A percentile compares a stretch with the other conserved stretches of the same genome.
These are phyloP conservation scores for Urocolius indicus DNA, from an alignment of 2,113 vertebrate genomes.

Conservation along the genomic window DNA sequence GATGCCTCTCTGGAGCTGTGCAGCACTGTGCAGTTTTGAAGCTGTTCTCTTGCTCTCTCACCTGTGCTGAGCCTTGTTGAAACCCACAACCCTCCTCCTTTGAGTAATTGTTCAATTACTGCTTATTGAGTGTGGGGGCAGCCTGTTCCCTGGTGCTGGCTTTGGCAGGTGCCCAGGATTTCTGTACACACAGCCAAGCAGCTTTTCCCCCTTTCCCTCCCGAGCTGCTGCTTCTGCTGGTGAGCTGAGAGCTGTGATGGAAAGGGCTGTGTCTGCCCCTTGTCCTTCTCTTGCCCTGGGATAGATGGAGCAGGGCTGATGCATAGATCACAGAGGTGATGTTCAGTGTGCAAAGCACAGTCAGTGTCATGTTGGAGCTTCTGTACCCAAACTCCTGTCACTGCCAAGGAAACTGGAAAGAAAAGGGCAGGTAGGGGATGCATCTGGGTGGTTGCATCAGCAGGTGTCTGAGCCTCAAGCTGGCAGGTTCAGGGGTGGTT, in stretches of 20 bases:
- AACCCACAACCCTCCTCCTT: not conserved
- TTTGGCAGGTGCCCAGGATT: slow-evolving; percentile 25
- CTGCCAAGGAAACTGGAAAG: rapidly evolving
- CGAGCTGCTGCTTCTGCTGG: rapidly evolving
- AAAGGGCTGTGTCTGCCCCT: not conserved
- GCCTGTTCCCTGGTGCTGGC: not conserved
- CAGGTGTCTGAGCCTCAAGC: not conserved
- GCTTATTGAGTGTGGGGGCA: slow-evolving; percentile 9
- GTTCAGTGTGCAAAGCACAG: rapidly evolving
- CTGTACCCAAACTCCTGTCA: rapidly evolving
- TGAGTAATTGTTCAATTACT: slow-evolving; percentile 29
- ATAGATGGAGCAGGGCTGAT: rapidly evolving
- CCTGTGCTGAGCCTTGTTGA: not conserved
- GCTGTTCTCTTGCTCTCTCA: not conserved
- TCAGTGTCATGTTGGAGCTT: rapidly evolving
- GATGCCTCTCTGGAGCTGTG: rapidly evolving
- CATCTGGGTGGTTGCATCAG: not conserved
- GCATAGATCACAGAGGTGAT: rapidly evolving
- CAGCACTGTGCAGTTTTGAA: rapidly evolving
- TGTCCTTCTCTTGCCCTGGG: rapidly evolving
- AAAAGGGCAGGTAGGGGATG: not conserved
- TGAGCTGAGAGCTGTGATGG: not conserved
- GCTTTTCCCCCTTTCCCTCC: not conserved
- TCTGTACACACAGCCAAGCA: not conserved
- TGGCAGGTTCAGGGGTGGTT: not conserved